phyloP scores from a whole-genome alignment of 1,140 invertebrate species.

The Patella vulgata region DNA sequence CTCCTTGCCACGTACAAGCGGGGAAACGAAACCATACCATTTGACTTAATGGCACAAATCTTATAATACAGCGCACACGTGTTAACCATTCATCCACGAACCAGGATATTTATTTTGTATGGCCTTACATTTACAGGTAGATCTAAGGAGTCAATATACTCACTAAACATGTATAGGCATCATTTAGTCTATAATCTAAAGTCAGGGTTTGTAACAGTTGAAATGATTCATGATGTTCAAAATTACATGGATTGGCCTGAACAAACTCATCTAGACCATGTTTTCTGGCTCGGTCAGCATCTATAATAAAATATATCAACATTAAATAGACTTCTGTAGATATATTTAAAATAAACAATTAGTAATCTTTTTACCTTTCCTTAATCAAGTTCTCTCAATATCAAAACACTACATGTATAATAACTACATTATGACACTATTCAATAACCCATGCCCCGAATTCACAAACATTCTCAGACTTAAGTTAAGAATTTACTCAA shows the following conservation, averaged over 20 bases:
- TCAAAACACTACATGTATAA: neutral
- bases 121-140: no score
- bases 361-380: no score
- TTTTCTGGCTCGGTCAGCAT: slow-evolving; percentile 95
- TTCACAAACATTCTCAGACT: no score
- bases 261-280: slow-evolving; percentile 99
- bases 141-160: slow-evolving; percentile 40
- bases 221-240: slow-evolving; percentile 93
- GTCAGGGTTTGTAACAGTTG: slow-evolving; percentile 91
- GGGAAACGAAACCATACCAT: no score
- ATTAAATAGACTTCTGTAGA: neutral
- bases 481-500: no score
- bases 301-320: slow-evolving; percentile 59
- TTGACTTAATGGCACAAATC: no score
- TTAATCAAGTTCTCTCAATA: no score
- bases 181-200: slow-evolving; percentile 93
- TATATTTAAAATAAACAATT: neutral
- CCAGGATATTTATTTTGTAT: no score
- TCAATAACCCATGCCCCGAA: no score
- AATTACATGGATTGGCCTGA: slow-evolving; percentile 96
- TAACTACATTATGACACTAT: neutral
- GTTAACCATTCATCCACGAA: no score
- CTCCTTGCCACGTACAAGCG: no score
- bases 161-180: slow-evolving; percentile 97
- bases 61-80: no score